Conservation (phyloP, 2,888 invertebrate genomes). For the Chrysolina oricalcia region DNA sequence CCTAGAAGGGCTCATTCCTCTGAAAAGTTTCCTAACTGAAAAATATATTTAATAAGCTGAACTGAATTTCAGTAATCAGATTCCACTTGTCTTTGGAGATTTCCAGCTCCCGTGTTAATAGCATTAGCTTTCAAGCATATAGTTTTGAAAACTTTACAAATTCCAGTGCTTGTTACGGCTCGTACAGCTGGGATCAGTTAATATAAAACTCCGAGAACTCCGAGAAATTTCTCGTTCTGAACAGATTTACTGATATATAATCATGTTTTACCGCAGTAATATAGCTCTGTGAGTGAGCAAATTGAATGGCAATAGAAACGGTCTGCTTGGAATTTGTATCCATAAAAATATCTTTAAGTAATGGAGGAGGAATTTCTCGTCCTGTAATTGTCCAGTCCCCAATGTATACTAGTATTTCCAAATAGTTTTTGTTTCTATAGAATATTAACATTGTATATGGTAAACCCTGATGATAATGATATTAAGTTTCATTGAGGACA, state of each 20-base stretch:
- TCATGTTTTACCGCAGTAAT: conserved; percentile 1
- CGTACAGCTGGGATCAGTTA: conserved; percentile 43
- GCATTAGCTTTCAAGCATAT: conserved; percentile 35
- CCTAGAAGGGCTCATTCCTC: not conserved
- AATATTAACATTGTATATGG: no score
- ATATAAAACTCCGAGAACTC: conserved; percentile 40
- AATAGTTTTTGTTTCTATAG: no score
- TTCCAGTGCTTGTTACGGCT: conserved; percentile 34
- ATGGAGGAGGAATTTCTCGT: not conserved
- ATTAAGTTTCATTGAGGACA: no score
- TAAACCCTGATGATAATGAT: no score
- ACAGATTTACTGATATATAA: conserved; percentile 7
- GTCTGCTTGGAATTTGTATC: not conserved
- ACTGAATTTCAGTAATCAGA: conserved; percentile 46
- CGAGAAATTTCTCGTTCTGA: not conserved
- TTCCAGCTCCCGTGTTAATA: conserved; percentile 35
- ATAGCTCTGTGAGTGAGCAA: not conserved
- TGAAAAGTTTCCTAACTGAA: conserved; percentile 37
- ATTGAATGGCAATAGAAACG: conserved; percentile 4
- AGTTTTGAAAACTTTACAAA: conserved; percentile 39
- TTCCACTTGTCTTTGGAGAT: conserved; percentile 44
- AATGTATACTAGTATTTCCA: no score
- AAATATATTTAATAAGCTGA: conserved; percentile 43
- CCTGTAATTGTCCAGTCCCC: not conserved
- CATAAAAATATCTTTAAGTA: not conserved